phyloP scores from a whole-genome alignment of 2,797 vertebrate genomes.

The Myotis myotis region DNA sequence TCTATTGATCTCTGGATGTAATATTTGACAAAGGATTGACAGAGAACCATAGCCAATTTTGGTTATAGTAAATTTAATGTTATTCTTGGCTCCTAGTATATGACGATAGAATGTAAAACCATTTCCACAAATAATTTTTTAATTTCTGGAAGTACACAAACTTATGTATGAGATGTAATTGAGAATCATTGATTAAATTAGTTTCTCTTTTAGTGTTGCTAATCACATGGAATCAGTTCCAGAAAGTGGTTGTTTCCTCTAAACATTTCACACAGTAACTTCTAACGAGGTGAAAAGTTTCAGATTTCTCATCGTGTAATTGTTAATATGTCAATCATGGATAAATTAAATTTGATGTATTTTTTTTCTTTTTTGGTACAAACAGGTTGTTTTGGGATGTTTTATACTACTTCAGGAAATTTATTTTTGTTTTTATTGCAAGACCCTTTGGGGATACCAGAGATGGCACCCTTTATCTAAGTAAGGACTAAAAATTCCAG shows the following conservation, averaged over 20 bases:
- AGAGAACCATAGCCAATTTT: constrained; percentile 32
- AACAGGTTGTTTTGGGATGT: not conserved
- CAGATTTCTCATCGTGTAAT: not conserved
- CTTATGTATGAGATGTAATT: not conserved
- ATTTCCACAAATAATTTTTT: constrained; percentile 49
- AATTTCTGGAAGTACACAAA: constrained; percentile 47
- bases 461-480: not conserved
- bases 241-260: constrained; percentile 10
- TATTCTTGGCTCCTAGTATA: constrained; percentile 15
- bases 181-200: constrained; percentile 9
- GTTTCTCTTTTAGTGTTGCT: constrained; percentile 35
- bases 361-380: not conserved
- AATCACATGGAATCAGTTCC: not conserved
- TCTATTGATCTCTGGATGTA: not conserved
- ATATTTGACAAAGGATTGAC: constrained; percentile 37
- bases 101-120: not conserved
- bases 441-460: not conserved
- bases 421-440: constrained; percentile 40
- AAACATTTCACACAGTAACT: not conserved
- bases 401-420: constrained; percentile 43
- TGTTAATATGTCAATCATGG: constrained; percentile 33
- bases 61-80: constrained; percentile 9
- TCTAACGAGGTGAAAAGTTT: constrained; percentile 37
- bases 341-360: constrained; percentile 42
- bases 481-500: constrained; percentile 16